A percentile compares a stretch with the other conserved stretches of the same genome.
Evolutionary conservation across 2,113 vertebrate species (phyloP).

Genomic region (Corvus cornix): DNA sequence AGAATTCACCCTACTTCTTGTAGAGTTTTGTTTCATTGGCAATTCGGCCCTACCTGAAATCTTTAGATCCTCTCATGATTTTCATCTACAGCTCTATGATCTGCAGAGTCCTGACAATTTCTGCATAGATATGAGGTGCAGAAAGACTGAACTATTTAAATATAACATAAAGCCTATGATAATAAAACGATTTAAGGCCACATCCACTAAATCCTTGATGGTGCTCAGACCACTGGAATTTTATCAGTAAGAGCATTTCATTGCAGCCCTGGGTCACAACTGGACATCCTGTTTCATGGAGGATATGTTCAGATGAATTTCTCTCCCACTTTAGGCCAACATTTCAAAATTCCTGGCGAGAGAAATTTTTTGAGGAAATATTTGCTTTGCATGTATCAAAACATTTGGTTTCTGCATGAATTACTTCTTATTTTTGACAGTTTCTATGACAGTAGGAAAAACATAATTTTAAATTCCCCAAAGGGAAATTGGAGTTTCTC

Average conservation of each 20-base stretch:
- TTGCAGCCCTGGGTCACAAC: neutral
- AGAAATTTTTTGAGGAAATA: neutral
- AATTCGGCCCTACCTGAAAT: neutral
- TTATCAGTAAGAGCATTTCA: neutral
- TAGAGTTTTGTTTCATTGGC: neutral
- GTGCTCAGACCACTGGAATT: neutral
- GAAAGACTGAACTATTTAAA: neutral
- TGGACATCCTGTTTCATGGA: neutral
- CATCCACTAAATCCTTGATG: neutral
- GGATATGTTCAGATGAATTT: neutral
- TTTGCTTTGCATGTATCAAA: neutral
- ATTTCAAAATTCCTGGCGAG: neutral
- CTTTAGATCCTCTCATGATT: neutral
- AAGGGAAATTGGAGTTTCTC: neutral
- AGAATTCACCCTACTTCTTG: neutral
- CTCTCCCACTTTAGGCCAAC: neutral
- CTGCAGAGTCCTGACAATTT: neutral
- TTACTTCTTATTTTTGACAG: neutral
- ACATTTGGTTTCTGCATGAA: neutral
- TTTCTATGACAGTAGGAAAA: neutral
- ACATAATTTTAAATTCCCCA: neutral
- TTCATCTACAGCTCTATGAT: neutral
- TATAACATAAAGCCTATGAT: neutral
- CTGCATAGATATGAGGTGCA: neutral
- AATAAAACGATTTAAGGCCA: neutral